phyloP scores from a whole-genome alignment of 2,797 vertebrate genomes.

The Malacoraja senta region DNA sequence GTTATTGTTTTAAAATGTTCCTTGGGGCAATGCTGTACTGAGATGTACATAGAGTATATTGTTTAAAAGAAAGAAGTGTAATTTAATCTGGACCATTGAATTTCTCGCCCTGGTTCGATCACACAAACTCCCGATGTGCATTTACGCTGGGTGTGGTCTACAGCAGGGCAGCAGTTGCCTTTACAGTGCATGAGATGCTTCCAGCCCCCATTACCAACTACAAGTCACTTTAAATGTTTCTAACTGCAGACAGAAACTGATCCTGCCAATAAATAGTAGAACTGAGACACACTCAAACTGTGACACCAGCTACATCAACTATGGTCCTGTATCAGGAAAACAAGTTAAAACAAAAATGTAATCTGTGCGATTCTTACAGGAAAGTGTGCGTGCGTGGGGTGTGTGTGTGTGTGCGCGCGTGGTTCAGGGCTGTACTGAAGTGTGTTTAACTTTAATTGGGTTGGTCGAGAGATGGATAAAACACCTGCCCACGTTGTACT shows the following conservation, averaged over 20 bases:
- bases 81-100: constrained; percentile 12
- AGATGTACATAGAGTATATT: neutral
- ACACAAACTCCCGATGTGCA: neutral
- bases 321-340: constrained; percentile 96
- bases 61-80: neutral
- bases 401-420: constrained; percentile 59
- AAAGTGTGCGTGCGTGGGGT: constrained; percentile 54
- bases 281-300: constrained; percentile 79
- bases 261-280: constrained; percentile 95
- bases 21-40: neutral
- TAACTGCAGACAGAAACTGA: constrained; percentile 75
- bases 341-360: constrained; percentile 65
- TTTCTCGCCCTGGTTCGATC: neutral
- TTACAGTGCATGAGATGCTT: constrained; percentile 4
- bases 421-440: constrained; percentile 66
- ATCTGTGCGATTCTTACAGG: constrained; percentile 71
- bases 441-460: constrained; percentile 56
- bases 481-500: constrained; percentile 74
- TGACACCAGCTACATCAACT: constrained; percentile 81
- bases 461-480: constrained; percentile 60
- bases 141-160: neutral
- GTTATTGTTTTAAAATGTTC: neutral
- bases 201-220: neutral
- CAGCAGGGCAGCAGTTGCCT: neutral
- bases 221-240: constrained; percentile 54